Evolutionary conservation across 2,888 invertebrate species (phyloP), one percentile per base, ranked within the genome.

Genomic region (Dascillus cervinus): DNA sequence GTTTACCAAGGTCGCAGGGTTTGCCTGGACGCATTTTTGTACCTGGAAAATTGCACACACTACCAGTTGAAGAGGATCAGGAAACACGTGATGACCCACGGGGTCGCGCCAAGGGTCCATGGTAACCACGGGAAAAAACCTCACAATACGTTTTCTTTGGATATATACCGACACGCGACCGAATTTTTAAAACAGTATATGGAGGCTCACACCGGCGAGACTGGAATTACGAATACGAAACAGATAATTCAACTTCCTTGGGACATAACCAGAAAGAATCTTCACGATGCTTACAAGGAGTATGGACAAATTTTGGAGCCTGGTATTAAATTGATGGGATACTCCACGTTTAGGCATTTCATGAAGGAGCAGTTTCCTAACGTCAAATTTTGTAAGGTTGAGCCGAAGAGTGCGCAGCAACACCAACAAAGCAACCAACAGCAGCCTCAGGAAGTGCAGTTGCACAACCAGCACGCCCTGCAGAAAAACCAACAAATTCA

Each of bases 281-380:
- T 84, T 19, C 83, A 83, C 47, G 79, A 82, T 50, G 76, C 78
- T 22, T 84, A 83, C 55, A 77, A 77, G 51, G 78, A 82, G 47
- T 82, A 79, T 53, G 81, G 82, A 39, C 78, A 77, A 55, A 75
- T 77, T 42, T 61, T 77, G 29, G 79, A 80, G 49, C 79, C 80
- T 0, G 75, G 76, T 30, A 75, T 79, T 8, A 84, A 83, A 60
- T 65, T 81, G 9, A 82, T 85, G 82, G 83, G 84, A 0, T 85
- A 83, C 51, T 82, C 83, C 2, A 83, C 83, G 5, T 85, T 85
- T 64, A 69, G 83, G 40, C 78, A 82, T 48, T 85, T 84, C 54
- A 80, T 85, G 78, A 83, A 82, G 55, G 82, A 82, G 49, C 84
- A 84, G 55, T 85, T 84, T 59, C 82, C 84, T 1, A 78, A 82